Percentiles rank a stretch among this genome's conserved stretches.
Conservation (phyloP, 2,888 invertebrate genomes). For the Zygogramma bicolorata region DNA sequence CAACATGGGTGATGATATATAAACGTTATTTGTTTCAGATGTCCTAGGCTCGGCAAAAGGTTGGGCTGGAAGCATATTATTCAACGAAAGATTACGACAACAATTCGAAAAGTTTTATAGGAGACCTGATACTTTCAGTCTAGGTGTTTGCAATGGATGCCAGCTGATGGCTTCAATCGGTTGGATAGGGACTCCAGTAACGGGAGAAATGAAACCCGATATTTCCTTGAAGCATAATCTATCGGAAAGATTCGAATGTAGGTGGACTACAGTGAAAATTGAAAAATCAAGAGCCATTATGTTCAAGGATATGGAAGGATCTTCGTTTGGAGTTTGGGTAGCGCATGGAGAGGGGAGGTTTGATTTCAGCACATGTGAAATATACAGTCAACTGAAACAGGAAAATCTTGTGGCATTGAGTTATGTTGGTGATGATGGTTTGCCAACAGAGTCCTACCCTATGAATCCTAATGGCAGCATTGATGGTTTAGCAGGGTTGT, state of each 20-base stretch:
- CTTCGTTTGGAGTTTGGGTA: slow-evolving; percentile 44
- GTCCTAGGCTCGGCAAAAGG: slow-evolving; percentile 98
- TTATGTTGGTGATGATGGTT: slow-evolving; percentile 82
- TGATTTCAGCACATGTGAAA: slow-evolving; percentile 69
- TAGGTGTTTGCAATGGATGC: slow-evolving; percentile 99
- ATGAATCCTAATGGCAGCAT: slow-evolving; percentile 94
- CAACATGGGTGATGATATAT: no score
- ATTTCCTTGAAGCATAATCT: slow-evolving; percentile 86
- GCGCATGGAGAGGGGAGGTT: slow-evolving; percentile 96
- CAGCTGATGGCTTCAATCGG: slow-evolving; percentile 95
- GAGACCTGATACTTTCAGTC: slow-evolving; percentile 88
- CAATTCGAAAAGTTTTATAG: slow-evolving; percentile 83
- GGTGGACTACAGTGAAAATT: slow-evolving; percentile 71
- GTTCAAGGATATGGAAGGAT: slow-evolving; percentile 84
- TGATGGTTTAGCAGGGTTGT: slow-evolving; percentile 86
- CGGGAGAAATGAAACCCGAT: slow-evolving; percentile 66
- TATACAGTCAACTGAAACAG: slow-evolving; percentile 68
- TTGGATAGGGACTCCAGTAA: slow-evolving; percentile 78
- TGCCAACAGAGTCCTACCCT: slow-evolving; percentile 86
- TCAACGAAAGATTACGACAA: slow-evolving; percentile 78
- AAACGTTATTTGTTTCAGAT: slow-evolving; percentile 69
- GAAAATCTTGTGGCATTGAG: slow-evolving; percentile 80
- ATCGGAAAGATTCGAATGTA: slow-evolving; percentile 89
- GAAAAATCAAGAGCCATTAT: slow-evolving; percentile 82
- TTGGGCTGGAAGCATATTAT: slow-evolving; percentile 94